phyloP scores from a whole-genome alignment of 1,140 invertebrate species.

The Battus philenor region DNA sequence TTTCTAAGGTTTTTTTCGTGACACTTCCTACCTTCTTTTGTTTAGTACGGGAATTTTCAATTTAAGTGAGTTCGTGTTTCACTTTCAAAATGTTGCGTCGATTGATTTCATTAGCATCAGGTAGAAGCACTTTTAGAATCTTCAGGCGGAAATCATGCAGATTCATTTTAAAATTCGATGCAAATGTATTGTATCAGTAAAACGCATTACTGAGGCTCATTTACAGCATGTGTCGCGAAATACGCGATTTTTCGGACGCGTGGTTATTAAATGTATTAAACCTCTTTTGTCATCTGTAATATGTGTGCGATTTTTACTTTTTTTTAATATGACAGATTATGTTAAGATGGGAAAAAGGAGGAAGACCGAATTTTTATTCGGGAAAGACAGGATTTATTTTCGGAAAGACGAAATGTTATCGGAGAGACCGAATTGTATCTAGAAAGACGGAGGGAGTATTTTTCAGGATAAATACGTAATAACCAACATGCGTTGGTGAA shows the following conservation, averaged over 20 bases:
- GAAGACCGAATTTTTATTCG: too few species aligned
- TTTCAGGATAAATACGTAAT: too few species aligned
- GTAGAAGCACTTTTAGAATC: constrained; percentile 20
- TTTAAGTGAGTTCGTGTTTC: constrained; percentile 24
- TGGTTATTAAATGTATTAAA: too few species aligned
- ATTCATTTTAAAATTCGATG: constrained; percentile 20
- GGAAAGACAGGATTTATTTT: too few species aligned
- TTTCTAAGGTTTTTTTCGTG: constrained; percentile 21
- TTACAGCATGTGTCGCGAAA: too few species aligned
- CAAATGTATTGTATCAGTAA: constrained; percentile 27
- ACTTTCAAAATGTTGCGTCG: constrained; percentile 24
- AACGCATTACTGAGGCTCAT: constrained; percentile 25
- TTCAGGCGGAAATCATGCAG: constrained; percentile 25
- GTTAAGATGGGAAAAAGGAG: constrained; percentile 41
- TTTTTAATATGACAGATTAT: constrained; percentile 42
- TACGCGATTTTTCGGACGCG: too few species aligned
- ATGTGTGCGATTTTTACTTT: constrained; percentile 29
- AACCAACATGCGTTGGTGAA: too few species aligned
- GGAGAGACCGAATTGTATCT: constrained; percentile 33
- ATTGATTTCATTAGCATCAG: constrained; percentile 15
- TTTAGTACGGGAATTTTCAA: constrained; percentile 22
- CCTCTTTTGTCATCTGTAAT: too few species aligned
- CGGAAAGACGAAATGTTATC: too few species aligned
- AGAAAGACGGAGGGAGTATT: constrained; percentile 33
- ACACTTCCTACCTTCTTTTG: constrained; percentile 19